A percentile compares a stretch with the other conserved stretches of the same genome.
phyloP scores from a whole-genome alignment of 1,140 invertebrate species.

The Lutraria rhynchaena region DNA sequence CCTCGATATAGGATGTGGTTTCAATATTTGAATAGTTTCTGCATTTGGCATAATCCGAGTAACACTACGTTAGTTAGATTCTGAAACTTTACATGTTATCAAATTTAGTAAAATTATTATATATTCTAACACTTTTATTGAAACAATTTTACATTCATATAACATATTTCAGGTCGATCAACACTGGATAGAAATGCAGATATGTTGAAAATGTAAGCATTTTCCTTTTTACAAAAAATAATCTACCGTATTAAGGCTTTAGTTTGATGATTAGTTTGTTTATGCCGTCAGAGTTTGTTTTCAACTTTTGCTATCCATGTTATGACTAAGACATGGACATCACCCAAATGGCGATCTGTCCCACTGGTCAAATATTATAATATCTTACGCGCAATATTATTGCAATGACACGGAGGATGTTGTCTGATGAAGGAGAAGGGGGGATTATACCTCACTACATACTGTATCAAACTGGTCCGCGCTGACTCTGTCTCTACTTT shows the following conservation, averaged over 20 bases:
- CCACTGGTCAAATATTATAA: too few species aligned
- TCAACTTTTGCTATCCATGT: too few species aligned
- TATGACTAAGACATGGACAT: too few species aligned
- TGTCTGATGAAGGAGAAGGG: too few species aligned
- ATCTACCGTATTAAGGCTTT: neutral
- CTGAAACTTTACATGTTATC: neutral
- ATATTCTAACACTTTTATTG: too few species aligned
- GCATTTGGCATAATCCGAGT: neutral
- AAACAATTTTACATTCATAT: neutral
- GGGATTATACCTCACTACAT: too few species aligned
- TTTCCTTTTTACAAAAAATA: neutral
- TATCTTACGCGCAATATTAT: too few species aligned
- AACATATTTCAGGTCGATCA: neutral
- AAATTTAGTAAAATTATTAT: neutral
- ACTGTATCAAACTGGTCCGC: too few species aligned
- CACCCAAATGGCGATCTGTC: too few species aligned
- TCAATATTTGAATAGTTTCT: neutral
- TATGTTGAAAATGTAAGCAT: conserved; percentile 22
- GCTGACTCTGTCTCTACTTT: too few species aligned
- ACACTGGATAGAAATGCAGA: conserved; percentile 22
- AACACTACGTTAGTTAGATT: neutral
- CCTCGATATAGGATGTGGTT: neutral
- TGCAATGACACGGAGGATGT: too few species aligned
- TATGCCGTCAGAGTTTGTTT: too few species aligned
- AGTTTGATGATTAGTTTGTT: neutral